Conservation (phyloP, 2,113 vertebrate genomes). For the Phoxinus phoxinus region DNA sequence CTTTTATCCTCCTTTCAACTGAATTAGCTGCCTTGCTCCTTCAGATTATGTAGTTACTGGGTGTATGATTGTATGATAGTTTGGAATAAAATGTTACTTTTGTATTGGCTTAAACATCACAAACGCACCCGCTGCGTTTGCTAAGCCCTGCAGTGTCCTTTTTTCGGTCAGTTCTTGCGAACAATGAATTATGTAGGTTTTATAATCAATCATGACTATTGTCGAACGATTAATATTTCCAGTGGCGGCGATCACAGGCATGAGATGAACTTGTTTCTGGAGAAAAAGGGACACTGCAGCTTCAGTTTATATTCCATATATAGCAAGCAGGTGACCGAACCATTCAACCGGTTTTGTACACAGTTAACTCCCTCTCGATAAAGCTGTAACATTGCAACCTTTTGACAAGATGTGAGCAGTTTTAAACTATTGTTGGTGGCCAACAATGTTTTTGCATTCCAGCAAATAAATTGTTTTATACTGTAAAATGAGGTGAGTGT, state of each 20-base stretch:
- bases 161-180: slow-evolving; percentile 73
- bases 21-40: slow-evolving; percentile 99
- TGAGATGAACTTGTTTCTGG: slow-evolving; percentile 63
- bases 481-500: slow-evolving; percentile 99
- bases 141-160: slow-evolving; percentile 94
- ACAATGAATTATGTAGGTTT: slow-evolving; percentile 47
- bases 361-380: slow-evolving; percentile 82
- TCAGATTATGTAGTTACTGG: slow-evolving; percentile 99
- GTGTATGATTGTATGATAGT: slow-evolving; percentile 94
- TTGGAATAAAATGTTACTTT: slow-evolving; percentile 99
- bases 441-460: slow-evolving; percentile 99
- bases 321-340: slow-evolving; percentile 79
- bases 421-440: slow-evolving; percentile 98
- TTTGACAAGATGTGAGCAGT: slow-evolving; percentile 92
- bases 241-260: slow-evolving; percentile 53
- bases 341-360: slow-evolving; percentile 81
- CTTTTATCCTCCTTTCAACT: slow-evolving; percentile 99
- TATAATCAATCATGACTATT: slow-evolving; percentile 61
- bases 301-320: slow-evolving; percentile 80
- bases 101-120: slow-evolving; percentile 98
- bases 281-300: slow-evolving; percentile 82
- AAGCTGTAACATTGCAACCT: slow-evolving; percentile 85
- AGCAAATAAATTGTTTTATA: slow-evolving; percentile 99
- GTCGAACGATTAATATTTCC: slow-evolving; percentile 61
- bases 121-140: slow-evolving; percentile 88